Evolutionary conservation across 2,113 vertebrate genomes (phyloP), one percentile per base, ranked within the genome.

Genomic region (Eudyptes chrysolophus): DNA sequence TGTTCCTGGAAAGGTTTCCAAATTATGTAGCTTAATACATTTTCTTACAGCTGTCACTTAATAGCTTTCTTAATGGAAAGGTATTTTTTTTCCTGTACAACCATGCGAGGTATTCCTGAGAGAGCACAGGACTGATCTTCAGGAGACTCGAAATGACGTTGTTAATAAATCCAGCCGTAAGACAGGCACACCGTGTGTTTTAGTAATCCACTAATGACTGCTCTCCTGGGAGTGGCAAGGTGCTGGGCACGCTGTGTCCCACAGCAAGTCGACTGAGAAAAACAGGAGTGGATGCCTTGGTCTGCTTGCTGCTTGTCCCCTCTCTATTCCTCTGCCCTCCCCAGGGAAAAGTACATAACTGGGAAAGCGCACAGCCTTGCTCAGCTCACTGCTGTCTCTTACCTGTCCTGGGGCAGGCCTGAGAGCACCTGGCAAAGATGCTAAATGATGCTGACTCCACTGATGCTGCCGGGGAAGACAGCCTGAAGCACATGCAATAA

Each of bases 391-490:
- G 74, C n/a, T 46, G 8, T 57, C 71, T 68, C 79, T 87, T 94
- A 40, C 75, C 72, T 87, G 68, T 96, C 89, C 91, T 58, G 20
- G 52, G 84, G 83, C 70, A 92, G 66, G 55, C 62, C 86, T 46
- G 66, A 87, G 78, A 97, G 79, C 10, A 17, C 36, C 88, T 87
- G 90, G 76, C 58, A 91, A 51, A 87, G 85, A 85, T 78, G 71
- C 66, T 92, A 78, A 98, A 88, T 76, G 85, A 97, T 86, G 54
- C 29, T 92, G 97, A 84, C 90, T 94, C 80, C 52, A 6, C 16
- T 17, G 36, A 66, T 10, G 87, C 75, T 69, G 68, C 69, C 18
- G 5, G 65, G 60, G 68, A 82, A 92, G 70, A 85, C 57, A 93
- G 93, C 83, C 79, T 22, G 27, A 69, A 95, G 89, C 82, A 32